phyloP scores from a whole-genome alignment of 2,888 invertebrate genomes.

The Agelastica alni region DNA sequence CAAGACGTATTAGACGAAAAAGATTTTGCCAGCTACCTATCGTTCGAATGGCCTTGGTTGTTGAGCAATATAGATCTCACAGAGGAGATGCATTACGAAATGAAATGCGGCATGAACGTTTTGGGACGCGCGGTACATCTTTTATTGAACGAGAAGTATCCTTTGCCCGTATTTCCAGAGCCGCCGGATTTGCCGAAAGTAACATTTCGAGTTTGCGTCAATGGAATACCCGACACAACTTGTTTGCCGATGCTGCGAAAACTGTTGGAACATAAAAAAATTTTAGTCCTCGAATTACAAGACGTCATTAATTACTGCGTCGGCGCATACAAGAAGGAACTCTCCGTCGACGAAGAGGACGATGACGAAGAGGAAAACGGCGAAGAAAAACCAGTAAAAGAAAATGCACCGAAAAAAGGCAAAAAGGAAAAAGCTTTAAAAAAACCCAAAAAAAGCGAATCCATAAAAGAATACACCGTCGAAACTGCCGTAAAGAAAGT shows the following conservation, averaged over 20 bases:
- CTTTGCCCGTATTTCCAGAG: conserved; percentile 39
- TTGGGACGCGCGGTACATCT: conserved; percentile 51
- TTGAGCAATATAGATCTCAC: conserved; percentile 54
- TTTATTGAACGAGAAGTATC: conserved; percentile 50
- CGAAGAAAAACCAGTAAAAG: conserved; percentile 20
- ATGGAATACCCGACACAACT: conserved; percentile 44
- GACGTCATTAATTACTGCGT: conserved; percentile 65
- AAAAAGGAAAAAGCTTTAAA: conserved; percentile 23
- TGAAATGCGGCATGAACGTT: conserved; percentile 46
- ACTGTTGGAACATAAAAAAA: conserved; percentile 42
- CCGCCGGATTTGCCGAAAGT: conserved; percentile 47
- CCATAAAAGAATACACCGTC: conserved; percentile 5
- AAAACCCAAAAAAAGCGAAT: neutral
- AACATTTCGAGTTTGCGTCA: conserved; percentile 47
- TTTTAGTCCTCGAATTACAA: conserved; percentile 48
- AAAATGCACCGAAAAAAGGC: conserved; percentile 29
- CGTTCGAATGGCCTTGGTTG: conserved; percentile 61
- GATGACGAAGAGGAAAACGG: conserved; percentile 11
- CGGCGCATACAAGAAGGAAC: conserved; percentile 60
- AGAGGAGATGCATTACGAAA: conserved; percentile 34
- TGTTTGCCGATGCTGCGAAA: conserved; percentile 45
- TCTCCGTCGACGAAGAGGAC: conserved; percentile 49
- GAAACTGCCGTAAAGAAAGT: conserved; percentile 55
- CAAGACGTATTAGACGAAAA: conserved; percentile 61
- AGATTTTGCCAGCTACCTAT: conserved; percentile 64